These are phyloP conservation scores for Odontamblyopus lacepedii DNA, from an alignment of 2,797 vertebrate genomes.

Conservation along the genomic window DNA sequence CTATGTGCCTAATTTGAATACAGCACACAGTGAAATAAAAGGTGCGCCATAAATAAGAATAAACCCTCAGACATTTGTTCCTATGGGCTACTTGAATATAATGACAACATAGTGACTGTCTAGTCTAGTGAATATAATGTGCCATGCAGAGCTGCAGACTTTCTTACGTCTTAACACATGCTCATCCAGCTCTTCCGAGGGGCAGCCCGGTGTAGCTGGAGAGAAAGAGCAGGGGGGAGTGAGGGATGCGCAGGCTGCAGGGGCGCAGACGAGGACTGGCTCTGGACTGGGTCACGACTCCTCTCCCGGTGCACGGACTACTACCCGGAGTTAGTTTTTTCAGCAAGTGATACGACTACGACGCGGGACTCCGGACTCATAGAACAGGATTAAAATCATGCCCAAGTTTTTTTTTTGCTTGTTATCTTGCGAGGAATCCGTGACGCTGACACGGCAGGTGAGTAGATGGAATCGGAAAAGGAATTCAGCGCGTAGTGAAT, in stretches of 20 bases:
- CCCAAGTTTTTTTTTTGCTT: not conserved
- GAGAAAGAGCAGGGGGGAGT: not conserved
- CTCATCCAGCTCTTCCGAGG: not conserved
- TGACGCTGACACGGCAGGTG: not conserved
- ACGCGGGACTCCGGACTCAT: not conserved
- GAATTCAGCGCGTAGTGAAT: too few species aligned
- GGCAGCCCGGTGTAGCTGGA: not conserved
- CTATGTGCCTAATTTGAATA: too few species aligned
- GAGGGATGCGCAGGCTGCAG: not conserved
- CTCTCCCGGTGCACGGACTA: too few species aligned
- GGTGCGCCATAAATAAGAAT: too few species aligned
- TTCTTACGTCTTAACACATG: too few species aligned
- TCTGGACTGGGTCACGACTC: not conserved
- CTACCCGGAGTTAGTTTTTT: too few species aligned
- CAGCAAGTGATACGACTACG: not conserved
- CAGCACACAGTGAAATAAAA: too few species aligned
- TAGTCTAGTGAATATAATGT: too few species aligned
- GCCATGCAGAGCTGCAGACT: too few species aligned
- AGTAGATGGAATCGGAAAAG: not conserved
- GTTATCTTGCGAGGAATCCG: not conserved
- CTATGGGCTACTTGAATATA: too few species aligned
- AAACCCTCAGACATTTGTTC: too few species aligned
- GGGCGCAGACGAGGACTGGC: not conserved
- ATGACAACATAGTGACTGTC: too few species aligned
- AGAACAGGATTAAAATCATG: not conserved